These are phyloP conservation scores for Calliopsis andreniformis DNA, from an alignment of 1,140 invertebrate genomes.

Conservation along the genomic window DNA sequence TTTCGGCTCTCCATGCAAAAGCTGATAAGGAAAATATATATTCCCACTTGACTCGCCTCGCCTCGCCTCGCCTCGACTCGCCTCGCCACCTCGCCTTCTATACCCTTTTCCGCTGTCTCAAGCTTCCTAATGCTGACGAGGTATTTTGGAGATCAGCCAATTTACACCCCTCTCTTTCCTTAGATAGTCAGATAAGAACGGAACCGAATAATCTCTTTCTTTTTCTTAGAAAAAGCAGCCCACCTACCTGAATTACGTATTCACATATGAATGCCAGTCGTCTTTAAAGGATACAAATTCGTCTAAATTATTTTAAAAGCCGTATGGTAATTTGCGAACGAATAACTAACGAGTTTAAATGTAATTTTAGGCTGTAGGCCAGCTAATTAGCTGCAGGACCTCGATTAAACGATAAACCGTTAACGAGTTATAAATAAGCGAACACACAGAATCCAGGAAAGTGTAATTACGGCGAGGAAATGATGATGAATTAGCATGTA, in stretches of 20 bases:
- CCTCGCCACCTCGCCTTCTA: slow-evolving; percentile 49
- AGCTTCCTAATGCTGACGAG: slow-evolving; percentile 57
- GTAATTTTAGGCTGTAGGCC: slow-evolving; percentile 8
- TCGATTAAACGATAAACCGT: slow-evolving; percentile 37
- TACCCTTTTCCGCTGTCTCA: slow-evolving; percentile 18
- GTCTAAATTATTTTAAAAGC: not conserved
- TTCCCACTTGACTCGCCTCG: slow-evolving; percentile 52
- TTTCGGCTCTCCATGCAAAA: slow-evolving; percentile 45
- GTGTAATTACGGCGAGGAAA: slow-evolving; percentile 45
- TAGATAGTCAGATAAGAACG: slow-evolving; percentile 39
- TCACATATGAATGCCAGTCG: no score
- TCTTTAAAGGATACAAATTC: not conserved
- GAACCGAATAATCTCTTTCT: slow-evolving; percentile 54
- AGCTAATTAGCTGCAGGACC: slow-evolving; percentile 42
- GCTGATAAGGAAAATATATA: slow-evolving; percentile 65
- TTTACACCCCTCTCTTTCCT: slow-evolving; percentile 51
- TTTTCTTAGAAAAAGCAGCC: no score
- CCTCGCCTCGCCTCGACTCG: no score
- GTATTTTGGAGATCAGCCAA: slow-evolving; percentile 58
- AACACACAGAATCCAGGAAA: not conserved
- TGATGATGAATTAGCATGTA: slow-evolving; percentile 38
- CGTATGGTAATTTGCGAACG: not conserved
- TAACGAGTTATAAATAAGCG: slow-evolving; percentile 29
- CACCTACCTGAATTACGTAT: no score
- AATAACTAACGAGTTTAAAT: not conserved